Base-by-base conservation (phyloP, 2,888 invertebrate genomes). In the Stenolophus ochropezus region DNA sequence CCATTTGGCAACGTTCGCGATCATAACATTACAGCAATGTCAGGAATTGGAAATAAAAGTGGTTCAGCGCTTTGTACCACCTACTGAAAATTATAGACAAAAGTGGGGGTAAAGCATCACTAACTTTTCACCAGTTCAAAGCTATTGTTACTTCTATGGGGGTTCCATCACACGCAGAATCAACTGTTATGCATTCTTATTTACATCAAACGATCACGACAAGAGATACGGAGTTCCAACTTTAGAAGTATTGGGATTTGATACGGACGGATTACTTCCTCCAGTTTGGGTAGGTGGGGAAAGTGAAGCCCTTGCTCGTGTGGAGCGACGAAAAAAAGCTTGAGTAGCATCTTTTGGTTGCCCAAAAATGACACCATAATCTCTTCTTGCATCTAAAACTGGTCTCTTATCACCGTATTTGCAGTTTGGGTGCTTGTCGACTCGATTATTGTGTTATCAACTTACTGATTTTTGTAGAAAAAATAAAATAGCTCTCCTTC, bases 341-440 rank as follows among this genome's bases (percentile, higher is more conserved):
- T 96, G 96, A 96, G 96, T 80, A 1, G 96, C 96, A n/a, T 95
- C 95, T 18, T 96, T 96, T 87, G 96, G 96, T 5, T 91, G 94
- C 65, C 96, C 96, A 0, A 96, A 96, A 90, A 96, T 96, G 96
- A 96, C 96, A 0, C 95, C 96, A 0, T 95, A 96, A 86, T 96
- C 96, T 0, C 89, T 97, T 51, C 89, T 96, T 47, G 94, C 96
- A 8, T 96, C 95, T 84, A 94, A 94, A 87, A 96, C 96, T 4
- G 96, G 96, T 5, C 90, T 97, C 20, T 96, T n/a, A n/a, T n/a
- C 96, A 58, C 96, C 97, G 0, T 97, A 97, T 87, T 91, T 97
- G 83, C 92, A 96, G 85, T 96, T 96, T 87, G 96, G 97, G 6
- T 96, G 96, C 88, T 90, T 96, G 81, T 96, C 96, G 2, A 94